Evolutionary conservation across 1,140 invertebrate genomes (phyloP), one percentile per base, ranked within the genome.

Genomic region (Drosophila subpulchrella): DNA sequence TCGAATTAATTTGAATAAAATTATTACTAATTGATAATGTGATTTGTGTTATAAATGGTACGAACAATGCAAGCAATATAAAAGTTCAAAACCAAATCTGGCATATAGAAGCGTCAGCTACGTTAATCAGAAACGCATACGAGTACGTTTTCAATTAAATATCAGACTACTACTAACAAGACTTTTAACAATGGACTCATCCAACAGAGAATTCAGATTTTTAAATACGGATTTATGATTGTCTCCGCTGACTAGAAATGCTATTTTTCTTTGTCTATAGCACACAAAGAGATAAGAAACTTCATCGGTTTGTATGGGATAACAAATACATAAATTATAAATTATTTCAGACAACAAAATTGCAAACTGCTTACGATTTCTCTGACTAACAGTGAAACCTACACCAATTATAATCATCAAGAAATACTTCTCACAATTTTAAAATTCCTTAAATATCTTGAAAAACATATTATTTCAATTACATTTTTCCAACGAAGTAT

Each of bases 221-320:
- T 59, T 20, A 20, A 59, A 58, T 41, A 62, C 44, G 20, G 10
- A 17, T 17, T 11, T 61, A 20, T 61, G 53, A 61, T n/a, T 57
- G 51, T 58, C 8, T 20, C n/a, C 24, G 15, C 15, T 39, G n/a
- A 17, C 15, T 32, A 41, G 12, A 58, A 32, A 59, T 59, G 15
- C 8, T 24, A 62, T 58, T 41, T 59, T 32, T 62, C 59, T 62
- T 62, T 62, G 59, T 62, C 39, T 62, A 2, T 10, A 12, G 11
- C 11, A 50, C 27, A 32, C 30, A 34, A 34, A n/a, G 13, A 41
- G 54, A 62, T 30, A 58, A 30, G 8, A 58, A 4, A 12, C 12
- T 20, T 20, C 8, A 38, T 59, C 13, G 24, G 27, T 41, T 41
- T 42, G 24, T n/a, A 41, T 60, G 58, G n/a, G 30, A 60, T 24